Conservation (phyloP, 2,888 invertebrate genomes). For the Pocota personata region DNA sequence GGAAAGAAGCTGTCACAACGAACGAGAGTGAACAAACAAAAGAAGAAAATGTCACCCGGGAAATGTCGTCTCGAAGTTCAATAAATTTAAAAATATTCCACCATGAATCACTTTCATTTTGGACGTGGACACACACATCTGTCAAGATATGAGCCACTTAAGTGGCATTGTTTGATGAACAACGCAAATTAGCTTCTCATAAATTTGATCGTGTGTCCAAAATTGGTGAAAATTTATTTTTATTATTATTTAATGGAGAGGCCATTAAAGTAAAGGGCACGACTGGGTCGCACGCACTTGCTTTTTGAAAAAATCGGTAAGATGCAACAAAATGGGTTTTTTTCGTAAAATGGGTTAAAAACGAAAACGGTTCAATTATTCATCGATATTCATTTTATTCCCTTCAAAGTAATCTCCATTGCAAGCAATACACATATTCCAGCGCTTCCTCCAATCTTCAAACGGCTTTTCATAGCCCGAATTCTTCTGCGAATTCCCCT, state of each 20-base stretch:
- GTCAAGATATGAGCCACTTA: not conserved
- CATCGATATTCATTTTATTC: too few relatives aligned
- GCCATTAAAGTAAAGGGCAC: too few relatives aligned
- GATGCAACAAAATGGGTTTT: too few relatives aligned
- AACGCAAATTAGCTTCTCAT: not conserved
- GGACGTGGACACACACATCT: not conserved
- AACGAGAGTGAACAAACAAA: not conserved
- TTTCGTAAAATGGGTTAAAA: too few relatives aligned
- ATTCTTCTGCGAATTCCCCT: too few relatives aligned
- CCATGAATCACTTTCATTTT: conserved; percentile 38
- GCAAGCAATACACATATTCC: too few relatives aligned
- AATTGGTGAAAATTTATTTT: not conserved
- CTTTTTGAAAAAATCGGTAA: too few relatives aligned
- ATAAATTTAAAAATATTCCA: not conserved
- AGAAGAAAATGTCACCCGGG: not conserved
- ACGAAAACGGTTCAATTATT: too few relatives aligned
- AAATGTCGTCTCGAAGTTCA: not conserved
- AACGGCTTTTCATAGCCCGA: too few relatives aligned
- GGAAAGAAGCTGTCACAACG: not conserved
- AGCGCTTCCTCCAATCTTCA: too few relatives aligned
- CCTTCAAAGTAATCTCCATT: too few relatives aligned
- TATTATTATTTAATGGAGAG: not conserved
- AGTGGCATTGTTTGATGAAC: not conserved
- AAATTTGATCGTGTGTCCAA: not conserved
- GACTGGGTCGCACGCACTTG: too few relatives aligned